Conservation (phyloP, 2,888 invertebrate genomes). For the Hydropsyche betteni region DNA sequence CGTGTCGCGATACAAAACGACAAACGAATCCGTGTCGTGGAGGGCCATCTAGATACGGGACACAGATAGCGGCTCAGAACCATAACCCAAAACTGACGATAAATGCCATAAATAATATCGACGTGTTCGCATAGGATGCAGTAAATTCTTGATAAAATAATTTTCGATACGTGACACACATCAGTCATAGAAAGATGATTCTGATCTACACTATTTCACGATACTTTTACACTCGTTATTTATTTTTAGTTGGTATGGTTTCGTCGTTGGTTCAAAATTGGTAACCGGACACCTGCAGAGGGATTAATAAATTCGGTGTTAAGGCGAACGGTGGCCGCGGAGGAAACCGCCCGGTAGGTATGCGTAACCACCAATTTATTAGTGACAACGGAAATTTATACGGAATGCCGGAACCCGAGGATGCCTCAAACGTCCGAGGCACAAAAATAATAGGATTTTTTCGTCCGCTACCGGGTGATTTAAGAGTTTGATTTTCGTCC, state of each 20-base stretch:
- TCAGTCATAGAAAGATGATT: too few relatives aligned
- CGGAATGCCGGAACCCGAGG: slow-evolving; percentile 41
- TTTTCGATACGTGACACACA: too few relatives aligned
- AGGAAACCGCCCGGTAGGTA: slow-evolving; percentile 28
- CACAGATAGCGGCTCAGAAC: slow-evolving; percentile 35
- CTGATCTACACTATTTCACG: too few relatives aligned
- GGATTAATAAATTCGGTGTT: slow-evolving; percentile 43
- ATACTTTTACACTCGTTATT: too few relatives aligned
- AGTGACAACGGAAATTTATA: slow-evolving; percentile 45
- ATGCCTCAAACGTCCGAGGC: slow-evolving; percentile 2
- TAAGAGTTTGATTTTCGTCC: slow-evolving; percentile 6
- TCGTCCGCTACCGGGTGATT: too few relatives aligned
- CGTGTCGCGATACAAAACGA: slow-evolving; percentile 42
- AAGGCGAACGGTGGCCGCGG: slow-evolving; percentile 32
- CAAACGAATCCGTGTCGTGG: slow-evolving; percentile 41
- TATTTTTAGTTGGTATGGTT: slow-evolving; percentile 1
- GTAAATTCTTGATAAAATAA: too few relatives aligned
- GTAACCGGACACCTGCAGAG: slow-evolving; percentile 47
- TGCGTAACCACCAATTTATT: slow-evolving; percentile 45
- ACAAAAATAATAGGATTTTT: too few relatives aligned
- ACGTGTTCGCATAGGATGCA: too few relatives aligned
- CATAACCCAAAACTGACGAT: slow-evolving; percentile 32
- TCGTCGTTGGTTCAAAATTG: slow-evolving; percentile 11
- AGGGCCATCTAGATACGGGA: slow-evolving; percentile 39
- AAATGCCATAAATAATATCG: too few relatives aligned